Percentiles rank a stretch among this genome's conserved stretches.
phyloP scores from a whole-genome alignment of 1,140 invertebrate genomes.

The Brachionus asplanchnoidis region DNA sequence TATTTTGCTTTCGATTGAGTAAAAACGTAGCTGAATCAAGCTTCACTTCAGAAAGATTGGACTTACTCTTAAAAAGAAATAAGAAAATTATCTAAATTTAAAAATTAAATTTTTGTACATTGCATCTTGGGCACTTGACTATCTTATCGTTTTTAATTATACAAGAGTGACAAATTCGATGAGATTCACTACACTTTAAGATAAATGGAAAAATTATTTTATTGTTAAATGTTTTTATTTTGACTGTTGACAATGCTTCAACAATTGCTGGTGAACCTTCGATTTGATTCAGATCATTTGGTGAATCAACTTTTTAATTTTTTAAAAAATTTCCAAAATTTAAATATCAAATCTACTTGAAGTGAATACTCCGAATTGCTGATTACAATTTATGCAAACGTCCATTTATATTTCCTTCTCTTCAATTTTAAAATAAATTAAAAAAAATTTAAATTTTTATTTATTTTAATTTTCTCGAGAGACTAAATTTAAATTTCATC shows the following conservation, averaged over 20 bases:
- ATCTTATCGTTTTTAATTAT: not conserved
- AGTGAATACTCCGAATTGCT: no score
- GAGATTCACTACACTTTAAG: not conserved
- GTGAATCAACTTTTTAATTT: not conserved
- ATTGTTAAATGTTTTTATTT: not conserved
- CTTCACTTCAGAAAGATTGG: not conserved
- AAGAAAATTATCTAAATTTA: not conserved
- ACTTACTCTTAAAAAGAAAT: not conserved
- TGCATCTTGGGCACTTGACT: not conserved
- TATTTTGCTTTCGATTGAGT: not conserved
- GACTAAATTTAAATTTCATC: no score
- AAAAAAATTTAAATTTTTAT: no score
- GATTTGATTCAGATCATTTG: not conserved
- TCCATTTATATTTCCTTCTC: no score
- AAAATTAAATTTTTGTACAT: not conserved
- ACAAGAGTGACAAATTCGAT: not conserved
- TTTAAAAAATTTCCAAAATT: not conserved
- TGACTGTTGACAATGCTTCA: not conserved
- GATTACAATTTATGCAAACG: no score
- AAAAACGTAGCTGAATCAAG: not conserved
- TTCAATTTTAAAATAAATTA: no score
- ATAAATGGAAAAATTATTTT: not conserved
- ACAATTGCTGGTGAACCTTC: not conserved
- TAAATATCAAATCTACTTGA: no score
- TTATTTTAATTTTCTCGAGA: no score